These are phyloP conservation scores for Diogma glabrata DNA, from an alignment of 2,888 invertebrate genomes.

Conservation along the genomic window DNA sequence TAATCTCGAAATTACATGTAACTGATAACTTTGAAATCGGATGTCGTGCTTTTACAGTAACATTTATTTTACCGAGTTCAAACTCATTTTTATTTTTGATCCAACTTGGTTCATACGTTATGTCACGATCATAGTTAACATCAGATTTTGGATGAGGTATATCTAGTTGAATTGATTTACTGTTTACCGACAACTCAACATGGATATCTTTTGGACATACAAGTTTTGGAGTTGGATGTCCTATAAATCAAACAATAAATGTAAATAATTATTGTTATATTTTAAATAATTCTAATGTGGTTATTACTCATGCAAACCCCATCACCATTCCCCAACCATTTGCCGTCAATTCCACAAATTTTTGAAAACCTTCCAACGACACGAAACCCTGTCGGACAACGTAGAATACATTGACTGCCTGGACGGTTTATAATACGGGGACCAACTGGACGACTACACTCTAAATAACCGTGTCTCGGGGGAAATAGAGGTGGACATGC, in stretches of 20 bases:
- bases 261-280: too few relatives aligned
- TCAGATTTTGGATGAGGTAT: conserved; percentile 42
- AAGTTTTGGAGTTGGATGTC: conserved; percentile 39
- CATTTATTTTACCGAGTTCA: conserved; percentile 37
- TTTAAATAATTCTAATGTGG: too few relatives aligned
- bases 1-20: conserved; percentile 18
- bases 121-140: conserved; percentile 40
- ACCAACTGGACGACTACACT: conserved; percentile 34
- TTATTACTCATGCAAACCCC: conserved; percentile 39
- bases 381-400: conserved; percentile 32
- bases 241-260: too few relatives aligned
- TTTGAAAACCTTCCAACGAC: conserved; percentile 37
- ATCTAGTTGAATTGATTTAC: conserved; percentile 37
- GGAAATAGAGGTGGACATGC: conserved; percentile 38
- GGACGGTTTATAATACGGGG: conserved; percentile 34
- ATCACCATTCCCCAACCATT: conserved; percentile 37
- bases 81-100: conserved; percentile 39
- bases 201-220: conserved; percentile 41
- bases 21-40: conserved; percentile 35
- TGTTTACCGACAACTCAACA: conserved; percentile 36
- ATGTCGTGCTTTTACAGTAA: conserved; percentile 40
- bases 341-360: conserved; percentile 35
- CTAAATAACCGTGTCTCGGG: conserved; percentile 37
- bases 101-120: conserved; percentile 40
- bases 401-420: conserved; percentile 38